These are phyloP conservation scores for Drosophila tsacasi DNA, from an alignment of 1,140 invertebrate species.

Conservation along the genomic window DNA sequence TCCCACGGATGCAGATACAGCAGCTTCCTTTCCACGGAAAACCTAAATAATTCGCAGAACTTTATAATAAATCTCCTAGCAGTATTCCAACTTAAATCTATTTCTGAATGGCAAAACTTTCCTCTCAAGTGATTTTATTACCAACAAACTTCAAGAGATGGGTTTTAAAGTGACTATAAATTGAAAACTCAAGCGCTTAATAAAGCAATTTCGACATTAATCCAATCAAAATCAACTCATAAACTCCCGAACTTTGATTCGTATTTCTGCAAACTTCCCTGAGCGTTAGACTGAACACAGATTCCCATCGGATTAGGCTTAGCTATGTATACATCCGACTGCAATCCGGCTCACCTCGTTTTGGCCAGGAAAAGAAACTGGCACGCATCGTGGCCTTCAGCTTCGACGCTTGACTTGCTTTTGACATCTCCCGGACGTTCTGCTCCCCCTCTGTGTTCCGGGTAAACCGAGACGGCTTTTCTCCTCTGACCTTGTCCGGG, in stretches of 20 bases:
- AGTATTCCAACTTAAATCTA: background rate
- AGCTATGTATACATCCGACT: background rate
- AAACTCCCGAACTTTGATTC: no score
- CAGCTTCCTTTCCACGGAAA: no score
- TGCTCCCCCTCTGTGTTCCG: background rate
- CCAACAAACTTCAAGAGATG: no score
- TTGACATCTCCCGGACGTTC: background rate
- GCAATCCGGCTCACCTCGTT: slow-evolving; percentile 4
- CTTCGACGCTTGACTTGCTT: slow-evolving; percentile 11
- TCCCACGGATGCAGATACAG: no score
- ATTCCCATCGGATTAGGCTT: background rate
- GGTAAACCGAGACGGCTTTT: slow-evolving; percentile 1
- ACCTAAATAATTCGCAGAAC: background rate
- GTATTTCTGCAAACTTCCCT: background rate
- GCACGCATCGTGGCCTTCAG: slow-evolving; percentile 20
- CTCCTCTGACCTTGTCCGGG: slow-evolving; percentile 40
- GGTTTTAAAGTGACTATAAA: background rate
- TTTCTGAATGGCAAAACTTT: background rate
- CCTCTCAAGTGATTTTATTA: background rate
- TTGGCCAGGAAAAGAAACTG: background rate
- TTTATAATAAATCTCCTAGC: background rate
- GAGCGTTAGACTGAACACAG: background rate
- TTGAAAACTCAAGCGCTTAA: background rate
- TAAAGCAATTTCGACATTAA: background rate
- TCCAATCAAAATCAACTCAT: background rate